Evolutionary conservation across 2,113 vertebrate species (phyloP).

Genomic region (Delphinus delphis): DNA sequence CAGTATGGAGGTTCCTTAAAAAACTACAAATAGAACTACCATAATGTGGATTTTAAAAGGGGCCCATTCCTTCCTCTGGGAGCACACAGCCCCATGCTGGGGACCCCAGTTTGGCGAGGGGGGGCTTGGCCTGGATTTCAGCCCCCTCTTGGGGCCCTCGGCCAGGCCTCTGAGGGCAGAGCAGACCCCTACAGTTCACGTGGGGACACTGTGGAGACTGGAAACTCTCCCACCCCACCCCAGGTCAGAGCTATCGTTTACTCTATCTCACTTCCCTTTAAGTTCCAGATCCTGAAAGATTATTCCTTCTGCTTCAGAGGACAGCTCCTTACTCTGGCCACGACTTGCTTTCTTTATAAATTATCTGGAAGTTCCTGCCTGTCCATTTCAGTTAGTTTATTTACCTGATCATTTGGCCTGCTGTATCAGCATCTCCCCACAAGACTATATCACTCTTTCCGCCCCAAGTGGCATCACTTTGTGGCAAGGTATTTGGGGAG

Average conservation of each 20-base stretch:
- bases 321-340: neutral
- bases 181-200: neutral
- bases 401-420: neutral
- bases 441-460: neutral
- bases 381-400: neutral
- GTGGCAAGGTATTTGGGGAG: neutral
- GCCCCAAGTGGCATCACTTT: neutral
- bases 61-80: neutral
- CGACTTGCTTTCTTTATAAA: neutral
- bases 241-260: neutral
- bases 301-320: neutral
- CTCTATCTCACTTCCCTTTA: neutral
- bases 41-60: neutral
- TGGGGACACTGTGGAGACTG: neutral
- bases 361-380: neutral
- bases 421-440: neutral
- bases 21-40: too few species aligned
- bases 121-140: neutral
- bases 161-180: neutral
- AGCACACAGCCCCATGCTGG: neutral
- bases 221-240: neutral
- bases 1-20: too few species aligned
- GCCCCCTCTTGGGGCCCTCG: neutral
- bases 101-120: neutral
- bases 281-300: conserved; percentile 10